Percentiles rank a stretch among this genome's conserved stretches.
phyloP scores from a whole-genome alignment of 2,113 vertebrate genomes.

The Lycocorax pyrrhopterus region DNA sequence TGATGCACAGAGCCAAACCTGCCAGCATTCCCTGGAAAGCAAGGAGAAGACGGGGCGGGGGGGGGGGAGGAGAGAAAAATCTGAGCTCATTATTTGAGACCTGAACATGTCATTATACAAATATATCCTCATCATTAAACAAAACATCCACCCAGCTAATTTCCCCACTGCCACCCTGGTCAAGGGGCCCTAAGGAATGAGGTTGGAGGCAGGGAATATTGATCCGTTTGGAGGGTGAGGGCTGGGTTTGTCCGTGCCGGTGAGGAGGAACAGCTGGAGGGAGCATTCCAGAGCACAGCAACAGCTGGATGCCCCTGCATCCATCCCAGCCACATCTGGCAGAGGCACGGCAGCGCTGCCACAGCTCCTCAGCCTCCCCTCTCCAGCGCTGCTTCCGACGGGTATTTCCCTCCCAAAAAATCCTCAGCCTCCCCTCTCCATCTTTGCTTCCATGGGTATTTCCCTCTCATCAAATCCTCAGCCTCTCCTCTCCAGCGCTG shows the following conservation, averaged over 20 bases:
- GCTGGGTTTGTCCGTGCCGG: neutral
- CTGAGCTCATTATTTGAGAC: conserved; percentile 27
- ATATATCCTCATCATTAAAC: neutral
- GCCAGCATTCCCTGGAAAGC: conserved; percentile 63
- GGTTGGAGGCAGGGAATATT: neutral
- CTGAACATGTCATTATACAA: neutral
- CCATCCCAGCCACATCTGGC: conserved; percentile 8
- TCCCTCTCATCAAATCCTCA: neutral
- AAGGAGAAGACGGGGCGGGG: neutral
- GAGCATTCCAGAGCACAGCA: neutral
- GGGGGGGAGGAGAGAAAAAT: neutral
- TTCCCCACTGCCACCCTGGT: neutral
- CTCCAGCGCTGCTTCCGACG: neutral
- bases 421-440: rapidly evolving
- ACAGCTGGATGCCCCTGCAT: conserved; percentile 15
- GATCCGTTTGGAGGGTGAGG: neutral
- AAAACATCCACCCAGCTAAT: neutral
- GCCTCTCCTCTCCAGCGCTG: rapidly evolving
- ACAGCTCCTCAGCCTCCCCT: neutral
- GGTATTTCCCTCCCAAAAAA: no score
- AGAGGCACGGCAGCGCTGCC: neutral
- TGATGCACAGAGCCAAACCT: conserved; percentile 50
- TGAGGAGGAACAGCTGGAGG: conserved; percentile 45
- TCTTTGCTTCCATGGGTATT: rapidly evolving
- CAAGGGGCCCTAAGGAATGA: neutral